Evolutionary conservation across 2,797 vertebrate species (phyloP).

Genomic region (Sylvilagus floridanus): DNA sequence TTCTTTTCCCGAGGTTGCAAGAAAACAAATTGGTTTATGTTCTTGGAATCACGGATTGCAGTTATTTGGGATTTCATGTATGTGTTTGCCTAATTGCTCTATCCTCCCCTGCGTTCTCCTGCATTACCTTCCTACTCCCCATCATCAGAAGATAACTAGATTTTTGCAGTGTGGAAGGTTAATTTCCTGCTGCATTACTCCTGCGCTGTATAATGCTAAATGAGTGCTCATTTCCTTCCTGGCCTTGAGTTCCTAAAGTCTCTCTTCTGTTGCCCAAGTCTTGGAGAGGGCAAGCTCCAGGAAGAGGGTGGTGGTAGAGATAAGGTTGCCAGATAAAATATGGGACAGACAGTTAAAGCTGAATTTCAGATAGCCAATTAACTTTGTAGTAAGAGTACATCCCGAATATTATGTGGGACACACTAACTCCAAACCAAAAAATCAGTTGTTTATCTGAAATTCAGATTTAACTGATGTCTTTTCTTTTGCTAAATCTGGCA

Average conservation of each 20-base stretch:
- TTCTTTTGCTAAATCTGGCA: slow-evolving; percentile 57
- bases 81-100: slow-evolving; percentile 17
- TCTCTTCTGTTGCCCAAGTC: slow-evolving; percentile 69
- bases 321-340: slow-evolving; percentile 70
- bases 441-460: slow-evolving; percentile 61
- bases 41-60: slow-evolving; percentile 49
- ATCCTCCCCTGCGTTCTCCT: neutral
- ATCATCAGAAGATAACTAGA: slow-evolving; percentile 33
- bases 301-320: slow-evolving; percentile 63
- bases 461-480: slow-evolving; percentile 55
- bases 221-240: slow-evolving; percentile 66
- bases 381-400: slow-evolving; percentile 40
- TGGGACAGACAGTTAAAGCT: slow-evolving; percentile 19
- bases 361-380: slow-evolving; percentile 66
- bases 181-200: slow-evolving; percentile 65
- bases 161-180: slow-evolving; percentile 41
- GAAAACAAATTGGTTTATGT: neutral
- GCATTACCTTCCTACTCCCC: neutral
- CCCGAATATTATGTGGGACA: neutral
- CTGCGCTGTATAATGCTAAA: slow-evolving; percentile 59
- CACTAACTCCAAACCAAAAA: slow-evolving; percentile 41
- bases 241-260: slow-evolving; percentile 59
- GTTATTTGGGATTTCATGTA: slow-evolving; percentile 16
- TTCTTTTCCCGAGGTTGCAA: neutral
- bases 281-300: slow-evolving; percentile 66